Conservation (phyloP, 1,140 invertebrate genomes). For the Drosophila bocki region DNA sequence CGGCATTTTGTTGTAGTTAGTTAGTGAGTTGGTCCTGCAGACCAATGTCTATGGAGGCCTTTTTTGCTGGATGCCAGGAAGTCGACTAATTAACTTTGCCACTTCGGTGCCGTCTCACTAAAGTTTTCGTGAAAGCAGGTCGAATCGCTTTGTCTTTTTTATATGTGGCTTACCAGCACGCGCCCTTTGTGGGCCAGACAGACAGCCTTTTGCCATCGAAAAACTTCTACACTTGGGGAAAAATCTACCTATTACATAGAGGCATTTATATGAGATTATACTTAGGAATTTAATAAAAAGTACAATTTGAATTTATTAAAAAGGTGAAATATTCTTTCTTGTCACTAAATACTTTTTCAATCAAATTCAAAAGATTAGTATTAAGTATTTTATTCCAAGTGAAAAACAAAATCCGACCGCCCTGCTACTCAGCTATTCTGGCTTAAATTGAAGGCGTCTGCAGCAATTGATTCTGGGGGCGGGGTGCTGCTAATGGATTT, state of each 20-base stretch:
- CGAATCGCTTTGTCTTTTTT: slow-evolving; percentile 27
- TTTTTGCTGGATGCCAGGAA: slow-evolving; percentile 44
- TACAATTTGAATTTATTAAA: neutral
- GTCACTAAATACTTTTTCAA: neutral
- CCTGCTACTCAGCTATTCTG: slow-evolving; percentile 34
- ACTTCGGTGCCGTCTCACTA: slow-evolving; percentile 25
- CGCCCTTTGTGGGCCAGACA: slow-evolving; percentile 43
- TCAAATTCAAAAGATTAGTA: neutral
- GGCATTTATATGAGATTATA: neutral
- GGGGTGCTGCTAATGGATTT: slow-evolving; percentile 50
- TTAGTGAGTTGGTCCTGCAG: slow-evolving; percentile 8
- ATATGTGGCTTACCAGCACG: slow-evolving; percentile 18
- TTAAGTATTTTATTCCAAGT: neutral
- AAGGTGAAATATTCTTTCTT: neutral
- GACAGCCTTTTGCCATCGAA: neutral
- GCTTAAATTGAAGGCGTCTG: slow-evolving; percentile 41
- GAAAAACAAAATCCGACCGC: neutral
- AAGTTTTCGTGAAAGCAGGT: slow-evolving; percentile 48
- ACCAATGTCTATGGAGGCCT: neutral
- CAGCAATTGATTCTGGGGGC: slow-evolving; percentile 26
- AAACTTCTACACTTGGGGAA: neutral
- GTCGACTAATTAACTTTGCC: slow-evolving; percentile 71
- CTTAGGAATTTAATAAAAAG: neutral
- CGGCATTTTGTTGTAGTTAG: neutral
- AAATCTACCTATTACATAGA: neutral